Evolutionary conservation across 2,113 vertebrate genomes (phyloP).

Genomic region (Dasyprocta punctata): DNA sequence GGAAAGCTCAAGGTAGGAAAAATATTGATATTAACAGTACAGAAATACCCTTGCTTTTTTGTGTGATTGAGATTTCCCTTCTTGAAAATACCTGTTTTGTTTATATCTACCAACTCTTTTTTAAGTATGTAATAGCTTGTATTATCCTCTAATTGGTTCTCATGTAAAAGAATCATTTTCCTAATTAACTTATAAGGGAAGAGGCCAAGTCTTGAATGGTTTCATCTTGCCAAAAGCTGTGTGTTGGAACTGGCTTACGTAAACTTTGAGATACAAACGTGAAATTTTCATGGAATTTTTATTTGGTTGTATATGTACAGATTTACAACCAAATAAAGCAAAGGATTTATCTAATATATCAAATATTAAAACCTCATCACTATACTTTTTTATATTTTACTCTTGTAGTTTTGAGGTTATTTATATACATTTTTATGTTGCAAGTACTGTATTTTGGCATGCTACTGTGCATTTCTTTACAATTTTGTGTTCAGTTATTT

Average conservation of each 20-base stretch:
- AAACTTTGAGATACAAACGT: neutral
- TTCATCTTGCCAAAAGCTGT: neutral
- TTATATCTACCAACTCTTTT: neutral
- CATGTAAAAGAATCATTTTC: constrained; percentile 50
- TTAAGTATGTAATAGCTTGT: constrained; percentile 25
- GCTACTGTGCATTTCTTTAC: neutral
- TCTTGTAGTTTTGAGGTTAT: neutral
- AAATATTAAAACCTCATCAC: neutral
- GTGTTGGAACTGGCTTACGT: neutral
- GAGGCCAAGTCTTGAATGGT: neutral
- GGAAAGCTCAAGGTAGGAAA: neutral
- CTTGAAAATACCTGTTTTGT: neutral
- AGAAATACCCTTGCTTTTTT: neutral
- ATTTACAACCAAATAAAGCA: neutral
- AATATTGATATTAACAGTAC: neutral
- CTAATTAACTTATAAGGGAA: constrained; percentile 43
- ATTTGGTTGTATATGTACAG: too few species aligned
- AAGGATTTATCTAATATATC: too few species aligned
- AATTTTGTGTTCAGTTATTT: neutral
- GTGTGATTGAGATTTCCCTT: neutral
- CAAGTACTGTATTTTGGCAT: neutral
- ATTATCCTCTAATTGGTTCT: constrained; percentile 44
- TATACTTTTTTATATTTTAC: neutral
- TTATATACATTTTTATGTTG: neutral
- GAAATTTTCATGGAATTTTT: constrained; percentile 26